Conservation (phyloP, 2,797 vertebrate genomes). For the Melanotaenia boesemani region DNA sequence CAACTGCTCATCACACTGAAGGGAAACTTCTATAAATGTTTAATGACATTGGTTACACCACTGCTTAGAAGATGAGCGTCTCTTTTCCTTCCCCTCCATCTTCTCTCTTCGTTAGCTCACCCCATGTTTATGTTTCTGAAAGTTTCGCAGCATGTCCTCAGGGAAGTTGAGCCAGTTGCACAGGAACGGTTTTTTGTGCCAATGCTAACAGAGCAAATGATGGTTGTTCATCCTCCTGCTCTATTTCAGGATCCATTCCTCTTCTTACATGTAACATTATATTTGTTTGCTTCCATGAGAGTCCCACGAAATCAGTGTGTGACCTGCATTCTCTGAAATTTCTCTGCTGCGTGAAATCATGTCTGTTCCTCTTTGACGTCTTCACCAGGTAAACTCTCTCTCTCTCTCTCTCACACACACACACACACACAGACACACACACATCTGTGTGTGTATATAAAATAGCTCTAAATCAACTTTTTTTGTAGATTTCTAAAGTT, state of each 20-base stretch:
- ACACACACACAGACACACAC: too few relatives aligned
- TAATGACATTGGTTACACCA: slow-evolving; percentile 94
- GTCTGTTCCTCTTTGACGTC: slow-evolving; percentile 51
- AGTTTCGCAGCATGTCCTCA: slow-evolving; percentile 92
- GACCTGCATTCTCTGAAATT: slow-evolving; percentile 56
- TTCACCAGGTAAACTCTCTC: background rate
- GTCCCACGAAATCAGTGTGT: slow-evolving; percentile 35
- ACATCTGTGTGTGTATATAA: too few relatives aligned
- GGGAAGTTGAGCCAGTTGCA: slow-evolving; percentile 91
- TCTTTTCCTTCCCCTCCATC: slow-evolving; percentile 82
- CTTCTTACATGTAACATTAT: slow-evolving; percentile 84
- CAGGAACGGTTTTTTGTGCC: slow-evolving; percentile 94
- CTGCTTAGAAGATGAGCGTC: slow-evolving; percentile 96
- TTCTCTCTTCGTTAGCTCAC: slow-evolving; percentile 92
- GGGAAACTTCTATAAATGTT: slow-evolving; percentile 96
- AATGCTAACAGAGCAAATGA: slow-evolving; percentile 93
- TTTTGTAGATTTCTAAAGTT: too few relatives aligned
- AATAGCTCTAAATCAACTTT: too few relatives aligned
- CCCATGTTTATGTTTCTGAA: slow-evolving; percentile 91
- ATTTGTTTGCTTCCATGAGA: slow-evolving; percentile 28
- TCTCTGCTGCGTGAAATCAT: slow-evolving; percentile 49
- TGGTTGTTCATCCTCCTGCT: slow-evolving; percentile 70
- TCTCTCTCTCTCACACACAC: too few relatives aligned
- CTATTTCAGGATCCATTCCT: slow-evolving; percentile 74
- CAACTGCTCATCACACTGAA: slow-evolving; percentile 90